Conservation (phyloP, 2,797 vertebrate genomes). For the Pogonophryne albipinna region DNA sequence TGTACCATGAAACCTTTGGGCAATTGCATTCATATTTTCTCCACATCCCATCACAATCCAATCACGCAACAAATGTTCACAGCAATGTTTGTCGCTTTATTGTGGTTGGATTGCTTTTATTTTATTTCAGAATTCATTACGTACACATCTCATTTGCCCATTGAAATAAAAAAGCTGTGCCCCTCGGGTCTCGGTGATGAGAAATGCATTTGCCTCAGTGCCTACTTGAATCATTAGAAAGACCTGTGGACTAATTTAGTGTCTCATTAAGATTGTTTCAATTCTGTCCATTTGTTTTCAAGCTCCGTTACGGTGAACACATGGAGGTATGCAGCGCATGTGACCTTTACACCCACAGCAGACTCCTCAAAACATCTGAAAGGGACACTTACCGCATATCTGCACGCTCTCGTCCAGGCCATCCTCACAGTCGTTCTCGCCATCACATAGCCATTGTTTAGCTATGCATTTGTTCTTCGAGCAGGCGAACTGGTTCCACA, state of each 20-base stretch:
- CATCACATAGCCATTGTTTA: conserved; percentile 96
- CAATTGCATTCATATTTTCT: conserved; percentile 67
- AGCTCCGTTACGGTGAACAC: conserved; percentile 31
- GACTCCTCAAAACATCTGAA: conserved; percentile 31
- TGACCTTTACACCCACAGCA: conserved; percentile 42
- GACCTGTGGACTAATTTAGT: conserved; percentile 63
- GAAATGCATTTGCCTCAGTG: conserved; percentile 71
- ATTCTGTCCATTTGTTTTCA: conserved; percentile 40
- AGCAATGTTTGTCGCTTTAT: conserved; percentile 57
- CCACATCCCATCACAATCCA: conserved; percentile 74
- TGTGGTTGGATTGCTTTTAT: conserved; percentile 54
- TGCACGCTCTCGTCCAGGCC: conserved; percentile 93
- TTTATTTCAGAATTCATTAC: conserved; percentile 69
- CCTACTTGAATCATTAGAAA: conserved; percentile 67
- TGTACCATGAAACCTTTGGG: conserved; percentile 43
- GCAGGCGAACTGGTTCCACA: conserved; percentile 99
- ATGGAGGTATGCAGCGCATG: conserved; percentile 15
- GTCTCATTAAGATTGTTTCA: conserved; percentile 64
- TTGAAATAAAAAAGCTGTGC: conserved; percentile 66
- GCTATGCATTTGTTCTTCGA: conserved; percentile 98
- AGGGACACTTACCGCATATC: conserved; percentile 89
- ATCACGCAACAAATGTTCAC: conserved; percentile 68
- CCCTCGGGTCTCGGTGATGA: conserved; percentile 61
- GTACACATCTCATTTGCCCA: conserved; percentile 64
- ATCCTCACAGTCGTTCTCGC: conserved; percentile 96